phyloP scores from a whole-genome alignment of 2,113 vertebrate genomes.

The Zapornia atra region DNA sequence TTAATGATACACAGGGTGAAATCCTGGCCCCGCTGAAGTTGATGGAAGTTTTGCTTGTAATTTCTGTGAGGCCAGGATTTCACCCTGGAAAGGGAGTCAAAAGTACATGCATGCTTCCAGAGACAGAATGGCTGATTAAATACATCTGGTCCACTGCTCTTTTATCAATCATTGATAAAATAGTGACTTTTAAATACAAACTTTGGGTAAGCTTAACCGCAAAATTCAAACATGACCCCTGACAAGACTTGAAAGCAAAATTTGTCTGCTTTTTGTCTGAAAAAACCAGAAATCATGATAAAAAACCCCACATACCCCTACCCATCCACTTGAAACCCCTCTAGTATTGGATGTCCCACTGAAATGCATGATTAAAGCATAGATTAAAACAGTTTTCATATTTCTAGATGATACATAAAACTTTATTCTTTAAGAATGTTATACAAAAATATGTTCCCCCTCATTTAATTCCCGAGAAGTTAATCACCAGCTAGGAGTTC shows the following conservation, averaged over 20 bases:
- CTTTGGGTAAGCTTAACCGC: neutral
- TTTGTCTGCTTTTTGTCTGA: neutral
- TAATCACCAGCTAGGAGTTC: neutral
- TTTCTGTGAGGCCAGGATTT: neutral
- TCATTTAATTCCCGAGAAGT: neutral
- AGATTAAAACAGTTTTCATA: neutral
- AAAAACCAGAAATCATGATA: neutral
- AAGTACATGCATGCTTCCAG: constrained; percentile 1
- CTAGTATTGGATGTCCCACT: neutral
- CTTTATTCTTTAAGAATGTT: neutral
- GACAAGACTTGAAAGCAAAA: neutral
- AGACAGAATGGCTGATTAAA: constrained; percentile 5
- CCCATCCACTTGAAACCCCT: neutral
- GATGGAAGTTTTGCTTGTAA: neutral
- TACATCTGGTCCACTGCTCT: constrained; percentile 6
- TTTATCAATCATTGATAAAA: constrained; percentile 59
- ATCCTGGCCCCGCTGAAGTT: neutral
- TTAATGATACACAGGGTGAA: neutral
- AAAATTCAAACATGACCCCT: neutral
- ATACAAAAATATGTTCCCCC: neutral
- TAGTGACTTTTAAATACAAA: constrained; percentile 10
- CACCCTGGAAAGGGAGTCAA: constrained; percentile 31
- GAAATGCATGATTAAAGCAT: neutral
- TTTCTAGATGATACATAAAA: neutral
- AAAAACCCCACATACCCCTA: neutral